Base-by-base conservation (phyloP, 2,888 invertebrate genomes). In the Flexamia atlantica region DNA sequence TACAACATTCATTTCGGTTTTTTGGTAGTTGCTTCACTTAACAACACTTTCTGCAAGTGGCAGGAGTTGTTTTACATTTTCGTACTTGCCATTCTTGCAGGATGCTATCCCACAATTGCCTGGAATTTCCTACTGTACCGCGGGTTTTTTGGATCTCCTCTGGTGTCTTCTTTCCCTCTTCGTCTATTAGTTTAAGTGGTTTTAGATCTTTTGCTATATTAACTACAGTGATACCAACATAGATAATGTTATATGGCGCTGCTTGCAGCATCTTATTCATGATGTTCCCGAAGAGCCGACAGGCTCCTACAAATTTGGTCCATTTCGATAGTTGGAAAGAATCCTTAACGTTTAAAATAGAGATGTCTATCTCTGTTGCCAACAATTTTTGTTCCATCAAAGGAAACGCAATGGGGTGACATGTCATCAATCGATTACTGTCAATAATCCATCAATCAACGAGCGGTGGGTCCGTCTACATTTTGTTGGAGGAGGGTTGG, bases 121-220 rank as follows among this genome's bases (percentile, higher is more conserved):
- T 7, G n/a, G 17, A 10, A 64, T 25, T 64, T 64, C 25, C 64
- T 64, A 4, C 12, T 25, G 12, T 17, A 64, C 25, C 9, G n/a
- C n/a, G 25, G 12, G 9, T 23, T 10, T 20, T 25, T 23, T 64
- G 64, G 30, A 64, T 25, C 12, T 12, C n/a, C 17, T 25, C 30
- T n/a, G n/a, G n/a, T n/a, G n/a, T n/a, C n/a, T 64, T 64, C 25
- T 64, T 30, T 7, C 64, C 64, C 25, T 64, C 64, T 17, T 64
- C 64, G 17, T 64, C 64, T 10, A 64, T 30, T 23, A 4, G 25
- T 2, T 5, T 10, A 7, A 23, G 7, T 10, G 64, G 23, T 30
- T 64, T 64, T 23, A 10, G 12, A 17, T 64, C 64, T n/a, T 64
- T 64, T 9, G 64, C 64, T 23, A 64, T 64, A 30, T 64, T 64